Evolutionary conservation across 1,140 invertebrate genomes (phyloP), one percentile per base, ranked within the genome.

Genomic region (Drosophila miranda): DNA sequence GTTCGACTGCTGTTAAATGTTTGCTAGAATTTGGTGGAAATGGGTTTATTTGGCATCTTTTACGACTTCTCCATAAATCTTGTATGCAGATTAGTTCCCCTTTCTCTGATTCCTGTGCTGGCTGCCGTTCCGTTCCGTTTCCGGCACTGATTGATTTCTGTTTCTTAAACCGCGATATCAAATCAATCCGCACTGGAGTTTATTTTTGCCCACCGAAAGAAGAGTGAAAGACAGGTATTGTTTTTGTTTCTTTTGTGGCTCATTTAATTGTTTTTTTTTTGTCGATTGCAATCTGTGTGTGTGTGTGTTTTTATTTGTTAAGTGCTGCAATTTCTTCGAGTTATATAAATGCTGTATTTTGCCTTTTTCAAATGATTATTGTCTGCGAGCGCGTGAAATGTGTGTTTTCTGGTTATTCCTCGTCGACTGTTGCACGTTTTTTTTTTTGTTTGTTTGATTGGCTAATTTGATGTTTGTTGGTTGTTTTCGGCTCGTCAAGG

Each of bases 401-500:
- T 45, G 34, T 55, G 42, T 44, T 52, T 51, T 44, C 49, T 62
- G 16, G 34, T 53, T 51, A 56, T 51, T 11, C 38, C 45, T 56
- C 44, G 23, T 41, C 11, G 4, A 42, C 45, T 57, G n/a, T 28
- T 14, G 42, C 41, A 19, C 26, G 54, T 5, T 38, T 9, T 13
- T 38, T 11, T 13, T 38, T 4, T 38, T 38, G 11, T 38, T 3
- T 11, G 11, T 66, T 81, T 70, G 81, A 87, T 86, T 86, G 77
- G 77, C 78, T 81, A 87, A 86, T 86, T 86, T 76, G 19, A 63
- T 28, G 45, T 57, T 66, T 63, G 59, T 74, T 73, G 34, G 49
- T 44, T 75, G 52, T 46, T 42, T 58, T 48, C 38, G 56, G 9
- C 38, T 45, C 8, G 52, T 59, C 75, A 82, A 82, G 78, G 79